Base-by-base conservation (phyloP, 53 echinoderm and acorn worm genomes). In the Echinometra lucunter region DNA sequence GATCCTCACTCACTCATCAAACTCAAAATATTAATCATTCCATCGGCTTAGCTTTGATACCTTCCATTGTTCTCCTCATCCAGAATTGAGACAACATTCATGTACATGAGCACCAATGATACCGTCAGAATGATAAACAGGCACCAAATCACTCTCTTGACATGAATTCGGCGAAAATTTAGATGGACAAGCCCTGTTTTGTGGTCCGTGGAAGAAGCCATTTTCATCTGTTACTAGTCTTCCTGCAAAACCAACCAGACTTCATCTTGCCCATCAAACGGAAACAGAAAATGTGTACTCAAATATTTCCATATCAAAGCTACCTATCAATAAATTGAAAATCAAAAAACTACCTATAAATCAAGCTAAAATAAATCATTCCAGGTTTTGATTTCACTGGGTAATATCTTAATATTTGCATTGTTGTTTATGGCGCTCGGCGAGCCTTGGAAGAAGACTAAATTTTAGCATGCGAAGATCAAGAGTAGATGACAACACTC, bases 1-100 rank as follows among this genome's bases (percentile, higher is more conserved):
- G 38, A 37, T 57, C 23, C 89, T 49, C 9, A n/a, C 34, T 63
- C 90, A 57, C 12, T 37, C 37, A 90, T 58, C 90, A 60, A 63
- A 90, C 58, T 23, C 47, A 89, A 44, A 66, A 23, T 18, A 38
- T 56, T 58, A 2, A 57, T 30, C 58, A 47, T 66, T 60, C 25
- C 28, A 63, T 40, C 63, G 18, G 35, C 90, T 80, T 10, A 23
- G 38, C 93, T 93, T n/a, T n/a, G n/a, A n/a, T 57, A 93, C 93
- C 93, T 75, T 58, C 80, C 80, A 25, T 37, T 81, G 27, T 57
- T 80, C 37, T 93, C 93, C 37, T 81, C 81, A 37, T 93, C 93
- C 27, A 93, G 58, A 53, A 93, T 58, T 15, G 93, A 93, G 30
- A 93, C 93, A 17, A 93, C 93, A 80, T 93, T 93, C 78, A 93